Base-by-base conservation (phyloP, 2,888 invertebrate species). In the Pandemis corylana region DNA sequence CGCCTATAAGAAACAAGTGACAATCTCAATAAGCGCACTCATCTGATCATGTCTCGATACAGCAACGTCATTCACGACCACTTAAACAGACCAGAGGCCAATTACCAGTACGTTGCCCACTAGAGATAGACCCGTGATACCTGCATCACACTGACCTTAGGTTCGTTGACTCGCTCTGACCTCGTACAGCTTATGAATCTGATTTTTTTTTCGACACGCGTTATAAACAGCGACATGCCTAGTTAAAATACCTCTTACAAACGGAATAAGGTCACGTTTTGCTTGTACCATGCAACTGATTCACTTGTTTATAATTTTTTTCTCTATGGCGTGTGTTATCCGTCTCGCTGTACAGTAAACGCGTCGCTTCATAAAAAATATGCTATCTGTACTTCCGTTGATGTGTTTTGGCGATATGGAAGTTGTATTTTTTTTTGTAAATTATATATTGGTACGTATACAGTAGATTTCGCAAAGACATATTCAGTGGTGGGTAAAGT, bases 131-230 rank as follows among this genome's bases (percentile, higher is more conserved):
- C 65, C 74, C 51, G 13, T 61, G 61, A 41, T 69, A 65, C 69
- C 74, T 70, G 74, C 51, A 73, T 44, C 63, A 66, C 82, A 81
- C 77, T 85, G 87, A 88, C 88, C 87, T 86, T 83, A 68, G 77
- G 85, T 81, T 85, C 85, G 72, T 75, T 71, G 87, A 82, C 87
- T 80, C 75, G 53, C 15, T 20, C 15, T 79, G 83, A 77, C 85
- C 83, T 85, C 83, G 80, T 79, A 80, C 65, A 61, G 69, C 42
- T 51, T 51, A 70, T 65, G 65, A 74, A 61, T 74, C 9, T n/a
- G 59, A 44, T 67, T 69, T 74, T 72, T 20, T 36, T 74, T 74
- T 69, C 59, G 69, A 74, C 69, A 66, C 61, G 69, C 59, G 15
- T 65, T 59, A 51, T 74, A 74, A 74, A 69, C 69, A 74, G n/a